Percentiles rank a stretch among this genome's conserved stretches.
Evolutionary conservation across 2,888 invertebrate species (phyloP).

Genomic region (Alviniconcha strummeri): DNA sequence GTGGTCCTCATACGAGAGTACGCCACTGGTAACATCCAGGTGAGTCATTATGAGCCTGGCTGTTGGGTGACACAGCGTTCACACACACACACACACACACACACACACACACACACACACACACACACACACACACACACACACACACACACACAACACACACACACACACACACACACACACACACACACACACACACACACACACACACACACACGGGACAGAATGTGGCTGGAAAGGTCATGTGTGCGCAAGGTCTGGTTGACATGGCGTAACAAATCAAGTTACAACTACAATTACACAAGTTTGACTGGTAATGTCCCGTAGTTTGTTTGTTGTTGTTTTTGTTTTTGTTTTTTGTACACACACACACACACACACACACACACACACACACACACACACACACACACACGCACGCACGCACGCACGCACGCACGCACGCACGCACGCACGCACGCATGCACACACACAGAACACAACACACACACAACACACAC

Average conservation of each 20-base stretch:
- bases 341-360: neutral
- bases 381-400: constrained; percentile 2
- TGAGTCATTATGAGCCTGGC: constrained; percentile 5
- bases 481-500: neutral
- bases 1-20: constrained; percentile 47
- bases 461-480: neutral
- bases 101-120: neutral
- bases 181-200: too few relatives aligned
- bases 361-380: constrained; percentile 3
- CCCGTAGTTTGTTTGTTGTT: neutral
- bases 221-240: neutral
- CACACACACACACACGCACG: neutral
- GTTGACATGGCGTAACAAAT: too few relatives aligned
- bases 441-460: neutral
- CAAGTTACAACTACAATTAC: too few relatives aligned
- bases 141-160: too few relatives aligned
- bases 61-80: neutral
- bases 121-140: too few relatives aligned
- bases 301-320: too few relatives aligned
- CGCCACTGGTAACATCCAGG: constrained; percentile 47
- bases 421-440: neutral
- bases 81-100: constrained; percentile 9
- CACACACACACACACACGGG: too few relatives aligned
- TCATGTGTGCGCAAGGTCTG: too few relatives aligned
- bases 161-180: too few relatives aligned